Evolutionary conservation across 1,140 invertebrate species (phyloP), one percentile per base, ranked within the genome.

Genomic region (Nylanderia fulva): DNA sequence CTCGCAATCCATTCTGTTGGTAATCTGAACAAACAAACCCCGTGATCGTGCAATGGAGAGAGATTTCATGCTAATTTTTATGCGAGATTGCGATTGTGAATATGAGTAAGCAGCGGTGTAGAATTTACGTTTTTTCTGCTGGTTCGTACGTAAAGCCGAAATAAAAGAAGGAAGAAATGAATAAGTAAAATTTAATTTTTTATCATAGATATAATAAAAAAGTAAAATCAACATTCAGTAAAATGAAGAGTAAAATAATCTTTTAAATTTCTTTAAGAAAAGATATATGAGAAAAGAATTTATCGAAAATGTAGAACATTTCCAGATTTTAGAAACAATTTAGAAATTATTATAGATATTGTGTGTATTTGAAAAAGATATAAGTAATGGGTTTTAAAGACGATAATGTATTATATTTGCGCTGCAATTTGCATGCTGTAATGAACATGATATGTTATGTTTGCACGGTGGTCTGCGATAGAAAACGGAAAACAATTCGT

Each of bases 401-500:
- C 48, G 21, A n/a, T 66, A 48, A 77, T 52, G 18, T 48, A 36
- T 27, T 29, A 3, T 45, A 11, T 76, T 76, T 42, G 33, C 45
- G 6, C 9, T 24, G 42, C 27, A 36, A 54, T 52, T 13, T 11
- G 29, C 24, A 36, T 6, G 21, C 36, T 24, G 24, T 33, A 71
- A 45, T 18, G 21, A 82, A 82, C 7, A 13, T 29, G 66, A 29
- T 79, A 54, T 18, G 52, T 42, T 68, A 27, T 24, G 36, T 48
- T 42, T 42, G 45, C 21, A 36, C 36, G 6, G 21, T 60, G 42
- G 56, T 71, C 29, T 24, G 21, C 18, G 52, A 5, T 29, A 27
- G 9, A 42, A 56, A 52, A 42, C 13, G 13, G 7, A 42, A 13
- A 71, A 56, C 42, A 71, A 80, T 71, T 39, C 15, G 45, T 27